Conservation (phyloP, 1,140 invertebrate genomes). For the Papilio aristodemus region DNA sequence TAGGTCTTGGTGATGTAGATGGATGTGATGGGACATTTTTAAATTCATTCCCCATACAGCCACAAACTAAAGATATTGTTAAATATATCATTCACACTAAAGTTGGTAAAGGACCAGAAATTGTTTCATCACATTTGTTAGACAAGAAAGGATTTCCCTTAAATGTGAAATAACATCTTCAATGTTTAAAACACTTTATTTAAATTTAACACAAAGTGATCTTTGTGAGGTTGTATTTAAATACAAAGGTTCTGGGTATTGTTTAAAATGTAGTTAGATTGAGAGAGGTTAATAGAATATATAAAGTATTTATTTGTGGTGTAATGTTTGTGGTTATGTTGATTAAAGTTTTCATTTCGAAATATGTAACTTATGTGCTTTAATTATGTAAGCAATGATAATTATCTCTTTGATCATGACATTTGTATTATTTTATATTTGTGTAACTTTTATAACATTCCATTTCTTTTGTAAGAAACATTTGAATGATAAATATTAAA, state of each 20-base stretch:
- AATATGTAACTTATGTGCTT: neutral
- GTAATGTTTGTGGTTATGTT: neutral
- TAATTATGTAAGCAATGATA: neutral
- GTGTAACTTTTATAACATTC: neutral
- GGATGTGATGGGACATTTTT: constrained; percentile 49
- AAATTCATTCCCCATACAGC: constrained; percentile 60
- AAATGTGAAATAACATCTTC: constrained; percentile 7
- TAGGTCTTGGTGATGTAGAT: constrained; percentile 47
- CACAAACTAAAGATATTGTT: constrained; percentile 81
- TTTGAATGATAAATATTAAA: neutral
- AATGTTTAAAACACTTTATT: neutral
- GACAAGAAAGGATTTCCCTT: constrained; percentile 19
- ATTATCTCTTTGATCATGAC: neutral
- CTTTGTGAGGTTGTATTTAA: neutral
- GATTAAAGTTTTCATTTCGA: neutral
- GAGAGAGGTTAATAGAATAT: neutral
- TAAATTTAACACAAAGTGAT: no score
- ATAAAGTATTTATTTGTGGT: neutral
- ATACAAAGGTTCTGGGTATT: neutral
- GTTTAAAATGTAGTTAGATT: neutral
- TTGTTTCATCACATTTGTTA: constrained; percentile 34
- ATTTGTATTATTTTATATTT: neutral
- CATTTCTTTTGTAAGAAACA: neutral
- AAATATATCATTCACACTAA: constrained; percentile 93
- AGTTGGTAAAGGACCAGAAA: constrained; percentile 86